These are phyloP conservation scores for Seriola aureovittata DNA, from an alignment of 2,113 vertebrate genomes.

Conservation along the genomic window DNA sequence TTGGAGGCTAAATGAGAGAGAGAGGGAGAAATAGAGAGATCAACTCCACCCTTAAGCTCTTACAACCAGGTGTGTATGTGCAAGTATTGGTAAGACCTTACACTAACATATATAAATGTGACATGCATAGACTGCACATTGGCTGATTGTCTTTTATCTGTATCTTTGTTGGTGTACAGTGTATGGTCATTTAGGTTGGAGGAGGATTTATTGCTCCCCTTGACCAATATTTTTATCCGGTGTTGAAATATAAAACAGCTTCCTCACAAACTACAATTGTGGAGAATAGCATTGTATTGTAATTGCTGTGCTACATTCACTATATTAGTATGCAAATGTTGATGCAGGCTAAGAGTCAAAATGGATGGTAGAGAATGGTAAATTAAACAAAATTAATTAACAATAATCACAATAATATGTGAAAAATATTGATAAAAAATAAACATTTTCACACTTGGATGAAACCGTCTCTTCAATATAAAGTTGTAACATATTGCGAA, in stretches of 20 bases:
- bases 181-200: neutral
- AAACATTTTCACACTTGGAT: neutral
- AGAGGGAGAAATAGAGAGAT: neutral
- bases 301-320: neutral
- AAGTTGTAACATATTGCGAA: neutral
- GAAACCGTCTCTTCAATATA: neutral
- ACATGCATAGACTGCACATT: neutral
- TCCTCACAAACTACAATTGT: neutral
- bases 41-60: neutral
- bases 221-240: neutral
- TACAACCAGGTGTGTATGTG: neutral
- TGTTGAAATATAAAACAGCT: neutral
- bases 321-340: neutral
- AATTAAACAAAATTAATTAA: slow-evolving; percentile 20
- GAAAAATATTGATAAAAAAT: slow-evolving; percentile 12
- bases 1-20: neutral
- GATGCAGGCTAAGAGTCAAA: neutral
- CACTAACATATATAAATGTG: neutral
- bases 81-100: neutral
- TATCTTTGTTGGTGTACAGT: no score
- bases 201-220: neutral
- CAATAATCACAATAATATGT: slow-evolving; percentile 8
- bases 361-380: neutral
- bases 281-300: neutral
- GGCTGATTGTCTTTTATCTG: neutral